These are phyloP conservation scores for Maconellicoccus hirsutus DNA, from an alignment of 1,140 invertebrate genomes.

Conservation along the genomic window DNA sequence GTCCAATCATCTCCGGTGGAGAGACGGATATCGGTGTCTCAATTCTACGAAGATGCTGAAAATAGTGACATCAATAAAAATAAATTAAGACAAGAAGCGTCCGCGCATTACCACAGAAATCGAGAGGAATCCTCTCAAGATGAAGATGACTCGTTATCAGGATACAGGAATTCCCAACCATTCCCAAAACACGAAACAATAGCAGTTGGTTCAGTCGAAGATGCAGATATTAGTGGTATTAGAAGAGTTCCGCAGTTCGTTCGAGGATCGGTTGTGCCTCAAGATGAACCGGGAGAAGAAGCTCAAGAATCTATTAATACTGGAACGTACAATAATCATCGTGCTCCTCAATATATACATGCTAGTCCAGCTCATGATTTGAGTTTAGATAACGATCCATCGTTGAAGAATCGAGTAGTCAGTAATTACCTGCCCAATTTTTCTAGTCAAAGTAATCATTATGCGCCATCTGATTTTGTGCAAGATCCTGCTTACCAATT, in stretches of 20 bases:
- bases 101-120: not conserved
- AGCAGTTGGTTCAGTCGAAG: not conserved
- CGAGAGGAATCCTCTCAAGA: not conserved
- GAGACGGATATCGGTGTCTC: not conserved
- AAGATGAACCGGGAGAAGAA: slow-evolving; percentile 23
- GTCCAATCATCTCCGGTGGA: not conserved
- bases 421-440: slow-evolving; percentile 14
- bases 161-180: not conserved
- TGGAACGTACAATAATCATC: slow-evolving; percentile 25
- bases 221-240: slow-evolving; percentile 4
- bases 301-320: slow-evolving; percentile 26
- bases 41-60: not conserved
- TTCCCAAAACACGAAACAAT: slow-evolving; percentile 11
- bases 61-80: slow-evolving; percentile 11
- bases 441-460: slow-evolving; percentile 23
- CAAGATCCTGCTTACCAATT: slow-evolving; percentile 33
- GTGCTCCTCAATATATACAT: slow-evolving; percentile 24
- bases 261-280: not conserved
- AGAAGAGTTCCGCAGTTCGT: slow-evolving; percentile 13
- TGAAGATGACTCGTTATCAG: not conserved
- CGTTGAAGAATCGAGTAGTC: not conserved
- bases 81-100: slow-evolving; percentile 17
- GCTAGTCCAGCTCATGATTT: not conserved
- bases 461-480: slow-evolving; percentile 17
- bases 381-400: not conserved